Percentiles rank a stretch among this genome's conserved stretches.
phyloP scores from a whole-genome alignment of 1,140 invertebrate species.

The Rhyacophila brunnea region DNA sequence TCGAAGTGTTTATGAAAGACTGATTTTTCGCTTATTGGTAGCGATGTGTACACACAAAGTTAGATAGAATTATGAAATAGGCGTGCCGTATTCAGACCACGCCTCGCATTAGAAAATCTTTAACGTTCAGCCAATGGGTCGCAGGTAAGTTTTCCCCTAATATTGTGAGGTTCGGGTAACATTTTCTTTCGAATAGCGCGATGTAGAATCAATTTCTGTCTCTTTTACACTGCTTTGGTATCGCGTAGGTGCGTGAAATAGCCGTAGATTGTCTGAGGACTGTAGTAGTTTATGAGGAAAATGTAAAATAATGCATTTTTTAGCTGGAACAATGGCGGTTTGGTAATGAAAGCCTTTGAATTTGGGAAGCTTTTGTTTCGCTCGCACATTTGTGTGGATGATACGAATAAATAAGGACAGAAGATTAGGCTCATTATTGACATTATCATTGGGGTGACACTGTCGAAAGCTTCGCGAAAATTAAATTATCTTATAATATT shows the following conservation, averaged over 20 bases:
- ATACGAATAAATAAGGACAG: not conserved
- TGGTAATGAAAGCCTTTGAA: conserved; percentile 23
- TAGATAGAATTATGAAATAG: not conserved
- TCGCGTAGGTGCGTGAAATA: not conserved
- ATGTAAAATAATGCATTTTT: conserved; percentile 1
- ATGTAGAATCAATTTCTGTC: not conserved
- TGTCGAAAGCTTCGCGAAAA: no score
- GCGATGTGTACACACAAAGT: conserved; percentile 1
- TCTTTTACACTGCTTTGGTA: conserved; percentile 2
- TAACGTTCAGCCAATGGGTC: conserved; percentile 3
- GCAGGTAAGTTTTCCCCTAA: conserved; percentile 1
- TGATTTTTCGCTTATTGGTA: not conserved
- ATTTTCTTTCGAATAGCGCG: no score
- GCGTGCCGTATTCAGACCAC: not conserved
- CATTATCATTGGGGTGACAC: conserved; percentile 7
- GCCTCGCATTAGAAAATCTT: not conserved
- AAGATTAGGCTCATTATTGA: conserved; percentile 14
- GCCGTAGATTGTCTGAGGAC: not conserved
- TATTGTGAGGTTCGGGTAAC: no score
- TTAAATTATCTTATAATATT: no score
- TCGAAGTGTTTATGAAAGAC: not conserved
- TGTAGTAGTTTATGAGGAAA: no score
- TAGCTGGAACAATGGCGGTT: conserved; percentile 23
- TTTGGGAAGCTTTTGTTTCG: conserved; percentile 10
- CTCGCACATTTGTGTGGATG: not conserved